Conservation (phyloP, 1,140 invertebrate species). For the Wasmannia auropunctata region DNA sequence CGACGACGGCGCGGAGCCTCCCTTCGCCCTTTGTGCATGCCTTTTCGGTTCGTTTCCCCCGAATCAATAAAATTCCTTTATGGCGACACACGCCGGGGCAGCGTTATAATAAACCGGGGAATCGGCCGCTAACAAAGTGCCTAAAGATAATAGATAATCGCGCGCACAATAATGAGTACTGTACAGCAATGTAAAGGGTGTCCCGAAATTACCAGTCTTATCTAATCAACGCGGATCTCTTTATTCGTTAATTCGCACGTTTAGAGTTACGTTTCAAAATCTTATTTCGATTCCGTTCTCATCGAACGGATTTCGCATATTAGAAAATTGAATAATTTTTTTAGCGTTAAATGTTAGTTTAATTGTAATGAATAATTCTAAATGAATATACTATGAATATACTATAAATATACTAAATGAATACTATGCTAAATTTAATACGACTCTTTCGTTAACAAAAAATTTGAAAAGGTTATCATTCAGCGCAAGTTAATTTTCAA, state of each 20-base stretch:
- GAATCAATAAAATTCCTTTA: conserved; percentile 60
- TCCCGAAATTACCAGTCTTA: background rate
- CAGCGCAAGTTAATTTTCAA: background rate
- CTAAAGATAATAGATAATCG: conserved; percentile 50
- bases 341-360: background rate
- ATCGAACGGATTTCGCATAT: background rate
- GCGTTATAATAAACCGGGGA: conserved; percentile 55
- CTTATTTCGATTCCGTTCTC: background rate
- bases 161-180: conserved; percentile 25
- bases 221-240: background rate
- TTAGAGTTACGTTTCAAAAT: background rate
- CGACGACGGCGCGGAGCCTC: conserved; percentile 35
- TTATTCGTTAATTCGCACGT: background rate
- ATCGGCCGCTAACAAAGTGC: conserved; percentile 45
- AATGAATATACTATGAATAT: background rate
- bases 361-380: background rate
- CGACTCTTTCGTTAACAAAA: background rate
- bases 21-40: conserved; percentile 55
- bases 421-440: background rate
- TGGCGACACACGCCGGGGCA: conserved; percentile 40
- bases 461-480: background rate
- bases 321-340: background rate
- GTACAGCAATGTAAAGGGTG: background rate
- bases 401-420: background rate
- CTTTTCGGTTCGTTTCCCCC: conserved; percentile 58